A percentile compares a stretch with the other conserved stretches of the same genome.
phyloP scores from a whole-genome alignment of 2,113 vertebrate genomes.

The Forbesichthys agassizii region DNA sequence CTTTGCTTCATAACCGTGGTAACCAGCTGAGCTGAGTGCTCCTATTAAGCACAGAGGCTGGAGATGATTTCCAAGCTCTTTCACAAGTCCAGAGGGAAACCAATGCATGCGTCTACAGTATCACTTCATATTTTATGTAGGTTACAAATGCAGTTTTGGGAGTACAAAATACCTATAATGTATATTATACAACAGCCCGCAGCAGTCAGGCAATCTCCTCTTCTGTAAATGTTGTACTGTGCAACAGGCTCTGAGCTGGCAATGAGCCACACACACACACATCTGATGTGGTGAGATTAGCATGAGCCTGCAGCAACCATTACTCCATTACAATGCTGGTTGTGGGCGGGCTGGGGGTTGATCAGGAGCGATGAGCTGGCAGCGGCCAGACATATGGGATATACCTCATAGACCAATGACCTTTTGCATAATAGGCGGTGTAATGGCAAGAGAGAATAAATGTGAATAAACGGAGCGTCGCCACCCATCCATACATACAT shows the following conservation, averaged over 20 bases:
- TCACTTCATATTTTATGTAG: too few species aligned
- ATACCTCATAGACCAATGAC: constrained; percentile 53
- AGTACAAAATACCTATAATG: background rate
- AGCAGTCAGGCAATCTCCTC: too few species aligned
- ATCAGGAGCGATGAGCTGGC: constrained; percentile 40
- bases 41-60: too few species aligned
- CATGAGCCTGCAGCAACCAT: constrained; percentile 44
- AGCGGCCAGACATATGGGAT: constrained; percentile 32
- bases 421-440: constrained; percentile 59
- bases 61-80: too few species aligned
- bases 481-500: background rate
- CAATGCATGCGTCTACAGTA: too few species aligned
- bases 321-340: constrained; percentile 43
- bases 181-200: too few species aligned
- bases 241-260: background rate
- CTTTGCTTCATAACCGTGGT: too few species aligned
- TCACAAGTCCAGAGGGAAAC: too few species aligned
- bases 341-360: constrained; percentile 13
- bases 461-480: background rate
- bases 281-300: constrained; percentile 42
- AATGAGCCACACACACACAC: too few species aligned
- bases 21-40: too few species aligned
- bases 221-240: too few species aligned
- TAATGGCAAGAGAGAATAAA: constrained; percentile 40
- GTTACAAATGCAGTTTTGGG: too few species aligned